Evolutionary conservation across 2,797 vertebrate species (phyloP).

Genomic region (Hozukius guyotensis): DNA sequence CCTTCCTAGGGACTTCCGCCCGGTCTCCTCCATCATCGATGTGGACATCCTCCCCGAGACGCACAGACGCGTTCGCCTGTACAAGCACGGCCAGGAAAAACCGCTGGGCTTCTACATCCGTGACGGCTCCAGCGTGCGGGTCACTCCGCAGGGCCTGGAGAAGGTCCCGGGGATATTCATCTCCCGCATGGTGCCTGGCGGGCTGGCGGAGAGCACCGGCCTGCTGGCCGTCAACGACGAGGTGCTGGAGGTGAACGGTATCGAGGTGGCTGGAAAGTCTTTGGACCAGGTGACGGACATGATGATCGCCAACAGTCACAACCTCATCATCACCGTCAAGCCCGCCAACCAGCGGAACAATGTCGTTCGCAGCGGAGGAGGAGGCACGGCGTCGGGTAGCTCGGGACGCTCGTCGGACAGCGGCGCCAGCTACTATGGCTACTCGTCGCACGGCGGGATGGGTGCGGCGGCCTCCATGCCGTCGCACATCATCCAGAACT

Average conservation of each 20-base stretch:
- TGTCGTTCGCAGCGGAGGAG: slow-evolving; percentile 87
- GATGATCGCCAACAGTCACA: slow-evolving; percentile 99
- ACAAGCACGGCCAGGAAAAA: slow-evolving; percentile 96
- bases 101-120: slow-evolving; percentile 97
- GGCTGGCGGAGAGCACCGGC: slow-evolving; percentile 95
- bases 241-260: slow-evolving; percentile 96
- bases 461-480: slow-evolving; percentile 58
- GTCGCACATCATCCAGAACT: slow-evolving; percentile 85
- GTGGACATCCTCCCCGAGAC: slow-evolving; percentile 97
- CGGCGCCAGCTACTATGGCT: slow-evolving; percentile 86
- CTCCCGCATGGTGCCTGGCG: slow-evolving; percentile 94
- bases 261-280: slow-evolving; percentile 95
- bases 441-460: slow-evolving; percentile 56
- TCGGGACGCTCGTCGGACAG: slow-evolving; percentile 94
- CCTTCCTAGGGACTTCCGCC: slow-evolving; percentile 95
- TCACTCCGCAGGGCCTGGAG: slow-evolving; percentile 93
- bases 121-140: slow-evolving; percentile 94
- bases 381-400: slow-evolving; percentile 89
- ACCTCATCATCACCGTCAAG: slow-evolving; percentile 96
- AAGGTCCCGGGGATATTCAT: slow-evolving; percentile 98
- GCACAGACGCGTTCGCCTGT: slow-evolving; percentile 93
- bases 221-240: slow-evolving; percentile 96
- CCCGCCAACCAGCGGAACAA: slow-evolving; percentile 98
- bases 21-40: slow-evolving; percentile 97
- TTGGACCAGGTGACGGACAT: slow-evolving; percentile 98